Conservation (phyloP, 2,797 vertebrate species). For the Cynodonichthys magdalenae region DNA sequence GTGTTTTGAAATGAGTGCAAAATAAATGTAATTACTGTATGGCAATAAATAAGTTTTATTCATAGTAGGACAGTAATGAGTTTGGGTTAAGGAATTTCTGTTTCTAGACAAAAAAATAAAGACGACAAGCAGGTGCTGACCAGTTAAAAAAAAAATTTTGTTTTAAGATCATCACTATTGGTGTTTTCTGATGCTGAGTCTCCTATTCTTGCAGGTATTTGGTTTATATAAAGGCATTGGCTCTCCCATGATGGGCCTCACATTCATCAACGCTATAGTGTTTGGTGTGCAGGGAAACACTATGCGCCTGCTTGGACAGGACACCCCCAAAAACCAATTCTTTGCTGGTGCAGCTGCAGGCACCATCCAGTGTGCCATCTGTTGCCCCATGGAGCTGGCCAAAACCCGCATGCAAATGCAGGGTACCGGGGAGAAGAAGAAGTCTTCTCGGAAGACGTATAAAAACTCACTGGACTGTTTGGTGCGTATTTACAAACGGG, state of each 20-base stretch:
- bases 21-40: too few relatives aligned
- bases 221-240: conserved; percentile 98
- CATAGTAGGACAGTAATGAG: too few relatives aligned
- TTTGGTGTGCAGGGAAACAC: conserved; percentile 96
- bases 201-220: conserved; percentile 77
- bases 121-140: too few relatives aligned
- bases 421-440: conserved; percentile 89
- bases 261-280: conserved; percentile 97
- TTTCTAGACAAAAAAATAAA: too few relatives aligned
- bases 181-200: not conserved
- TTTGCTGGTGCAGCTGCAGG: conserved; percentile 92
- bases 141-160: too few relatives aligned
- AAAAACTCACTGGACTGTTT: conserved; percentile 96
- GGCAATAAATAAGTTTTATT: too few relatives aligned
- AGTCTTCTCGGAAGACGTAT: conserved; percentile 86
- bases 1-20: too few relatives aligned
- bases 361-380: conserved; percentile 92
- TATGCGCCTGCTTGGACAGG: conserved; percentile 85
- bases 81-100: too few relatives aligned
- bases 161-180: not conserved
- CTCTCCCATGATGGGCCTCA: conserved; percentile 98
- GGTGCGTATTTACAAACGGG: conserved; percentile 88
- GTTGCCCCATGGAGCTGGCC: conserved; percentile 97
- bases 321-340: conserved; percentile 94
- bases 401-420: conserved; percentile 99